Conservation (phyloP, 1,140 invertebrate genomes). For the Melanaphis sacchari region DNA sequence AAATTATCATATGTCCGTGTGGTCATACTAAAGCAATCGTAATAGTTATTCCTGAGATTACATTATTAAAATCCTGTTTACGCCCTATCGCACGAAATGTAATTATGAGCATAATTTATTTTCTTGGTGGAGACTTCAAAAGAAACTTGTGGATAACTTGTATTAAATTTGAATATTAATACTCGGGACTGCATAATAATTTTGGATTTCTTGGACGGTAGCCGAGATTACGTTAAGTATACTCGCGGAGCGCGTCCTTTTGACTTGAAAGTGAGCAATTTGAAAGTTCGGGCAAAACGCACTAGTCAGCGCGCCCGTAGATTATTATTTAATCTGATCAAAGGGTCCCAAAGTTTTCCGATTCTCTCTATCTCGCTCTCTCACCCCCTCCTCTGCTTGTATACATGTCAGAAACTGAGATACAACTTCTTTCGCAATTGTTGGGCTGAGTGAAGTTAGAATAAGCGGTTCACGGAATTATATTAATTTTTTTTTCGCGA, state of each 20-base stretch:
- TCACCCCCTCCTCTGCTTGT: neutral
- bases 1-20: neutral
- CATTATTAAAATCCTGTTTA: conserved; percentile 37
- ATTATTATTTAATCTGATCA: conserved; percentile 58
- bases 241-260: conserved; percentile 28
- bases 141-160: conserved; percentile 39
- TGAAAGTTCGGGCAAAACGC: conserved; percentile 45
- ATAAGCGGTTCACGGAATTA: conserved; percentile 39
- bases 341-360: conserved; percentile 42
- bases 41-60: neutral
- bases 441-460: conserved; percentile 9
- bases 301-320: conserved; percentile 43
- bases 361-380: neutral
- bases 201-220: conserved; percentile 53
- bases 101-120: conserved; percentile 45
- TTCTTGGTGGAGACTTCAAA: conserved; percentile 45
- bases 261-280: conserved; percentile 52
- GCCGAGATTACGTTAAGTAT: conserved; percentile 40
- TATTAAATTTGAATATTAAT: conserved; percentile 54
- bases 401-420: conserved; percentile 39
- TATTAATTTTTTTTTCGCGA: conserved; percentile 50
- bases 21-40: neutral
- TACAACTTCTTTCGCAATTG: conserved; percentile 21
- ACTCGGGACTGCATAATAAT: conserved; percentile 29
- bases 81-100: conserved; percentile 31